A percentile compares a stretch with the other conserved stretches of the same genome.
These are phyloP conservation scores for Lepus europaeus DNA, from an alignment of 2,113 vertebrate species.

Conservation along the genomic window DNA sequence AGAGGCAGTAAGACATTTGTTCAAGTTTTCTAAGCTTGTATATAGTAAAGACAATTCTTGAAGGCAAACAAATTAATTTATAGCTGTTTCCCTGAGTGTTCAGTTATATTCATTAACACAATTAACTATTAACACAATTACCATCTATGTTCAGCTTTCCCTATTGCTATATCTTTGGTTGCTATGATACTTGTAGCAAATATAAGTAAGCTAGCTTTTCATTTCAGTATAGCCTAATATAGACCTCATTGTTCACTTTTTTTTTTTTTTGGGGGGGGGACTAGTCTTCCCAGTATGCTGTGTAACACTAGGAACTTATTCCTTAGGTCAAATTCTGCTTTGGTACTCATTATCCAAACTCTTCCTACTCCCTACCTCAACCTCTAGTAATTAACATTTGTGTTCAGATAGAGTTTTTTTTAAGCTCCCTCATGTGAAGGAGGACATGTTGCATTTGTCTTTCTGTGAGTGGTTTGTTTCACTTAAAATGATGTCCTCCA, in stretches of 20 bases:
- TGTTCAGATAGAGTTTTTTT: too few relatives aligned
- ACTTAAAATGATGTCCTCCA: too few relatives aligned
- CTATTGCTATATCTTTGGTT: not conserved
- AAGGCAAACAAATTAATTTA: constrained; percentile 9
- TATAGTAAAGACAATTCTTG: not conserved
- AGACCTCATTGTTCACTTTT: constrained; percentile 18
- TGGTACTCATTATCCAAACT: too few relatives aligned
- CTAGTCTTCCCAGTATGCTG: too few relatives aligned
- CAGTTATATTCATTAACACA: not conserved
- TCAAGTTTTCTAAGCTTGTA: constrained; percentile 5
- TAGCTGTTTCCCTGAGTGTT: not conserved
- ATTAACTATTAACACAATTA: not conserved
- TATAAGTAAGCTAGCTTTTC: not conserved
- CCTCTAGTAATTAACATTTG: too few relatives aligned
- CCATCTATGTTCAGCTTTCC: not conserved
- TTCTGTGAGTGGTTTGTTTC: too few relatives aligned
- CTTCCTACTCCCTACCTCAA: too few relatives aligned
- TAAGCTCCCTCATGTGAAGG: too few relatives aligned
- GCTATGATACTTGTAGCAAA: constrained; percentile 23
- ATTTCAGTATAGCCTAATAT: not conserved
- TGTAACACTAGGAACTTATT: too few relatives aligned
- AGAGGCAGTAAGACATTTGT: not conserved
- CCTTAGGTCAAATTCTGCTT: too few relatives aligned
- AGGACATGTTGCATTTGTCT: too few relatives aligned
- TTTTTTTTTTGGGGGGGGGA: not conserved